Conservation (phyloP, 2,113 vertebrate species). For the Sturnira hondurensis region DNA sequence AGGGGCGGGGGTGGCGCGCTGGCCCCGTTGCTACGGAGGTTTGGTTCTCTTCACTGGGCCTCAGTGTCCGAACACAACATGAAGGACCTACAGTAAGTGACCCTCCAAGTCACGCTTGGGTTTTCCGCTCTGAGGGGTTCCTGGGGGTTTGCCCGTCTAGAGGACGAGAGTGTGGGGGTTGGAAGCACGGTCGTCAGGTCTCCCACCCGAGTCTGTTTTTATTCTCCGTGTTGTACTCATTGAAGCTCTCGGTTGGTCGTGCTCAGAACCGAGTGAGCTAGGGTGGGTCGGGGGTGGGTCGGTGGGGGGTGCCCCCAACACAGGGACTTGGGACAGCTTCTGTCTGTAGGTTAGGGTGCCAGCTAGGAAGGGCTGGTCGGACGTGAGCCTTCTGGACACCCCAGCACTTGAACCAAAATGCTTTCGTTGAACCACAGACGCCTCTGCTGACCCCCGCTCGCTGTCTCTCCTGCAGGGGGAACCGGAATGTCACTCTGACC, state of each 20-base stretch:
- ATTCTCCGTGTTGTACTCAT: not conserved
- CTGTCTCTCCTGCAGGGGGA: constrained; percentile 85
- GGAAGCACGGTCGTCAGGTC: not conserved
- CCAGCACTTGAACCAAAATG: not conserved
- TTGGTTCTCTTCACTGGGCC: not conserved
- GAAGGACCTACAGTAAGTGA: not conserved
- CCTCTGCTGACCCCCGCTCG: constrained; percentile 46
- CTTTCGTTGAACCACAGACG: not conserved
- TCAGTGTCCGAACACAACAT: not conserved
- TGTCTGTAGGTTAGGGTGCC: not conserved
- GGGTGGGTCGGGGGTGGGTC: accelerated
- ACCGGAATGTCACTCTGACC: constrained; percentile 95
- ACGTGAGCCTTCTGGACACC: not conserved
- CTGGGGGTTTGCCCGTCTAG: not conserved
- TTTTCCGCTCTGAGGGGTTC: not conserved
- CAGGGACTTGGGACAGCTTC: not conserved
- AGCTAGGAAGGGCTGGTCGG: not conserved
- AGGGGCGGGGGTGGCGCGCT: accelerated
- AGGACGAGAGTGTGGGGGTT: not conserved
- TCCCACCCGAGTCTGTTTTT: not conserved
- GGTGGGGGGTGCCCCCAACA: not conserved
- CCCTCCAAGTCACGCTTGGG: not conserved
- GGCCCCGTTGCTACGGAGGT: not conserved
- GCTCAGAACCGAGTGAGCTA: not conserved
- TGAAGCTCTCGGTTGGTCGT: not conserved